phyloP scores from a whole-genome alignment of 1,140 invertebrate genomes.

The Panagrolaimus sp. region DNA sequence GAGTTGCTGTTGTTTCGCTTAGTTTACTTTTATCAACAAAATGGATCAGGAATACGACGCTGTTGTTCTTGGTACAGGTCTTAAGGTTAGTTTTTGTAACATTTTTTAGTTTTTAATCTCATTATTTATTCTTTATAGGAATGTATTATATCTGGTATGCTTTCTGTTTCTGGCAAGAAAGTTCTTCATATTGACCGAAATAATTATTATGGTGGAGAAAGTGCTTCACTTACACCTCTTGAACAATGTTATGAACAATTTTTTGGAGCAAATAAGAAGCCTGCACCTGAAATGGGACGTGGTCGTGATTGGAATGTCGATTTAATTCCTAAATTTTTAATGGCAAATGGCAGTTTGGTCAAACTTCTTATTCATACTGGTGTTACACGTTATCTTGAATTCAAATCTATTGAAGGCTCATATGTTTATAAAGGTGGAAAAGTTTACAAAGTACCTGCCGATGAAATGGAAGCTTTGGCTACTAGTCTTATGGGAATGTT shows the following conservation, averaged over 20 bases:
- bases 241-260: conserved; percentile 68
- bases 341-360: conserved; percentile 90
- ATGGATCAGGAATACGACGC: conserved; percentile 99
- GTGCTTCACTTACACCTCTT: conserved; percentile 94
- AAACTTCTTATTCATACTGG: conserved; percentile 97
- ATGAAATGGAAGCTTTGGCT: conserved; percentile 95
- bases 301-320: conserved; percentile 99
- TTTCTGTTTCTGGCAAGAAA: conserved; percentile 95
- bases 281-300: conserved; percentile 72
- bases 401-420: conserved; percentile 96
- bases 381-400: conserved; percentile 96
- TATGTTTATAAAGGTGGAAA: conserved; percentile 98
- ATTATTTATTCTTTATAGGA: conserved; percentile 64
- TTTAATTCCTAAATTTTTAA: conserved; percentile 97
- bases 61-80: conserved; percentile 92
- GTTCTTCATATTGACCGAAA: conserved; percentile 99
- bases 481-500: conserved; percentile 96
- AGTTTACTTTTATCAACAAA: too few relatives aligned
- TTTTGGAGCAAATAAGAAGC: conserved; percentile 67
- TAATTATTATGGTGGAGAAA: conserved; percentile 99
- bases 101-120: neutral
- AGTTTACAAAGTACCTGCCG: conserved; percentile 96
- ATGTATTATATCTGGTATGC: conserved; percentile 97
- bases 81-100: conserved; percentile 67
- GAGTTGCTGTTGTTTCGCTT: too few relatives aligned